Percentiles rank a stretch among this genome's conserved stretches.
phyloP scores from a whole-genome alignment of 1,140 invertebrate genomes.

The Pomacea maculata region DNA sequence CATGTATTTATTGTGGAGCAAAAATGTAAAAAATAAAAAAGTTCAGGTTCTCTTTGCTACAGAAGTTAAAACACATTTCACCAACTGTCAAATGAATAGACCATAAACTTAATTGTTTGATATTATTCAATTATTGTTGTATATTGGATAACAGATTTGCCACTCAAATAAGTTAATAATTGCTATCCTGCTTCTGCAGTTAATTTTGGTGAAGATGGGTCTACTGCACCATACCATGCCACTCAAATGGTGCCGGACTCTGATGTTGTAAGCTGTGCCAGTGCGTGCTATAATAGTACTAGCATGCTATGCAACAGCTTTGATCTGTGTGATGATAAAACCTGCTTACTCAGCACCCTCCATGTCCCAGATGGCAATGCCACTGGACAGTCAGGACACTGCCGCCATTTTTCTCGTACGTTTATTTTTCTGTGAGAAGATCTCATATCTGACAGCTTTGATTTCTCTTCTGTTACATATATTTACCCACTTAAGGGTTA shows the following conservation, averaged over 20 bases:
- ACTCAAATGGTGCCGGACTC: background rate
- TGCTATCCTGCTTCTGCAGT: background rate
- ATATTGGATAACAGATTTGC: too few relatives aligned
- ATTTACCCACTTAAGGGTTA: too few relatives aligned
- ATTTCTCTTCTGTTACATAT: too few relatives aligned
- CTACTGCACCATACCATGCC: background rate
- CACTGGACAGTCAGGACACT: slow-evolving; percentile 12
- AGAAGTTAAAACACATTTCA: too few relatives aligned
- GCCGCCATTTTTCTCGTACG: slow-evolving; percentile 45
- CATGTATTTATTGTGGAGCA: too few relatives aligned
- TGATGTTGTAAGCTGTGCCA: slow-evolving; percentile 23
- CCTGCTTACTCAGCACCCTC: slow-evolving; percentile 32
- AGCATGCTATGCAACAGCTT: slow-evolving; percentile 41
- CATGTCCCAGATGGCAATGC: slow-evolving; percentile 23
- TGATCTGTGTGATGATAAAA: slow-evolving; percentile 31
- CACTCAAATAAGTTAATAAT: too few relatives aligned
- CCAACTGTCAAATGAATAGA: too few relatives aligned
- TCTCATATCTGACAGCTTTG: too few relatives aligned
- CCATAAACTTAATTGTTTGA: too few relatives aligned
- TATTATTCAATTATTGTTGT: too few relatives aligned
- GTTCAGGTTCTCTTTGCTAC: too few relatives aligned
- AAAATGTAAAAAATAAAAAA: too few relatives aligned
- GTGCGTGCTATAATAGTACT: slow-evolving; percentile 25
- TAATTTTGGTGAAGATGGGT: slow-evolving; percentile 6
- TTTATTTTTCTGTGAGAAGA: background rate